Evolutionary conservation across 2,797 vertebrate species (phyloP).

Genomic region (Smutsia gigantea): DNA sequence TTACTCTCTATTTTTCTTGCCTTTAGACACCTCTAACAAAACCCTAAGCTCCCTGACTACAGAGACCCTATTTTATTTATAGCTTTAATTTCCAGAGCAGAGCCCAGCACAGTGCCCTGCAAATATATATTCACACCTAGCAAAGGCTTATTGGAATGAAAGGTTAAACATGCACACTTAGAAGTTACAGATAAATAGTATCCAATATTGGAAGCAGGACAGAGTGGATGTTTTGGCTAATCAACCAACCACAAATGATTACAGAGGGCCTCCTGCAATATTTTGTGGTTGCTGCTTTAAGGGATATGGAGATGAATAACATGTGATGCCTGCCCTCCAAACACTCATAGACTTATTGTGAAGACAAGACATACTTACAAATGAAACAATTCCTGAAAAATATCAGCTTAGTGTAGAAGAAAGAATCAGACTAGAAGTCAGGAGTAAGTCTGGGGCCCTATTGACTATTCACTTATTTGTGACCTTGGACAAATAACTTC

Average conservation of each 20-base stretch:
- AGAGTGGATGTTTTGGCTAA: neutral
- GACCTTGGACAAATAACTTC: neutral
- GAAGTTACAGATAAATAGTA: neutral
- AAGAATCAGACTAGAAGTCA: neutral
- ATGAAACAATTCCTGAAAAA: conserved; percentile 7
- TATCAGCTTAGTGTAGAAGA: neutral
- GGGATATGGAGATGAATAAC: neutral
- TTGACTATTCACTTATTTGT: neutral
- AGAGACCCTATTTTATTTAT: neutral
- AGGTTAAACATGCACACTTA: neutral
- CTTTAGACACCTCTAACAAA: neutral
- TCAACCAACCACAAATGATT: neutral
- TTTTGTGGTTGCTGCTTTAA: neutral
- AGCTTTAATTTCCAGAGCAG: neutral
- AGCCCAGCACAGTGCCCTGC: neutral
- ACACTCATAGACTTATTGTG: neutral
- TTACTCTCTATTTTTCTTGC: neutral
- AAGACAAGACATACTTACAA: neutral
- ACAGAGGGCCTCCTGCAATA: neutral
- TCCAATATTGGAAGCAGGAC: neutral
- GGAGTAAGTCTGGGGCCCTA: neutral
- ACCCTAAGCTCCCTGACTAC: neutral
- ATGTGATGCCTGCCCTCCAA: neutral
- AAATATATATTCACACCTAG: neutral
- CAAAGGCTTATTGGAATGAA: conserved; percentile 1